Percentiles rank a stretch among this genome's conserved stretches.
These are phyloP conservation scores for Galerucella pusilla DNA, from an alignment of 2,888 invertebrate genomes.

Conservation along the genomic window DNA sequence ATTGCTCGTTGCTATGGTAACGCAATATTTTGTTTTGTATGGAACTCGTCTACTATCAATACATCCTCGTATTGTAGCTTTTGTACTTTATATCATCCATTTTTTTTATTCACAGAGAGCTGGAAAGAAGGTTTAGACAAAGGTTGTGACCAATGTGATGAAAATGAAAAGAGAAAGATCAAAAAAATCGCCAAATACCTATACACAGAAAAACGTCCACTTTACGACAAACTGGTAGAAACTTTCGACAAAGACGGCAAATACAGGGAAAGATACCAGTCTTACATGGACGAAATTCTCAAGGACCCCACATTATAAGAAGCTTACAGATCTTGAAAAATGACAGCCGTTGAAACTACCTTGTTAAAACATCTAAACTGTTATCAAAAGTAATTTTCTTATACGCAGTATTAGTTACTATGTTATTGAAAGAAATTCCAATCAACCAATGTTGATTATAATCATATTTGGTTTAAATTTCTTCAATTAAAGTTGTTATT, in stretches of 20 bases:
- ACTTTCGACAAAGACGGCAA: slow-evolving; percentile 76
- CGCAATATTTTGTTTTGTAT: no score
- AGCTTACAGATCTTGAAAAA: neutral
- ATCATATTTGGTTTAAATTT: neutral
- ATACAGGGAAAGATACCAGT: slow-evolving; percentile 73
- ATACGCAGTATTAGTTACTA: neutral
- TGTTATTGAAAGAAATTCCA: neutral
- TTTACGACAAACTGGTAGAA: slow-evolving; percentile 72
- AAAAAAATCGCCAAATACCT: slow-evolving; percentile 73
- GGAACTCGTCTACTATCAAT: no score
- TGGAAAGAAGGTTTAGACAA: slow-evolving; percentile 77
- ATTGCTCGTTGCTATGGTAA: no score
- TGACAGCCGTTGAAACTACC: neutral
- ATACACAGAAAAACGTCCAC: slow-evolving; percentile 71
- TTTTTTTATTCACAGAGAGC: slow-evolving; percentile 64
- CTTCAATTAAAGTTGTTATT: neutral
- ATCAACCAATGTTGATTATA: neutral
- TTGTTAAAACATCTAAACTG: neutral
- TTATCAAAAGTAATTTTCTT: neutral
- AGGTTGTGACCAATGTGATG: slow-evolving; percentile 75
- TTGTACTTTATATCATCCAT: neutral
- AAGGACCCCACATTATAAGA: slow-evolving; percentile 7
- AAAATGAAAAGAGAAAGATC: slow-evolving; percentile 71
- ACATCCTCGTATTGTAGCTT: neutral
- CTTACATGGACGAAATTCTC: slow-evolving; percentile 34